Evolutionary conservation across 2,888 invertebrate genomes (phyloP).

Genomic region (Criorhina ranunculi): DNA sequence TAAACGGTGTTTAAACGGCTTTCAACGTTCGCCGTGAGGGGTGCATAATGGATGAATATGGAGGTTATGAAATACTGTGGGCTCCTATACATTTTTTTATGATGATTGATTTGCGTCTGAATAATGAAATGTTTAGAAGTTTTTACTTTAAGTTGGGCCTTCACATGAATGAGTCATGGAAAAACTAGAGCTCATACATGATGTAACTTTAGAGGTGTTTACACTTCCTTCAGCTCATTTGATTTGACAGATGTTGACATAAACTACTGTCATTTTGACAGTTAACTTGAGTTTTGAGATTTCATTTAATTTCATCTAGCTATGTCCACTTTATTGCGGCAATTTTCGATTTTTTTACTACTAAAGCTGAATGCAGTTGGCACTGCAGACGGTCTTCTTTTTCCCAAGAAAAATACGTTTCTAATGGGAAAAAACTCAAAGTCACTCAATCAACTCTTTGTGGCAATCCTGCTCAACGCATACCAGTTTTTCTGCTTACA

Average conservation of each 20-base stretch:
- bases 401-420: too few species aligned
- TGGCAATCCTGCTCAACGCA: not conserved
- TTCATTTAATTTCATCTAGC: too few species aligned
- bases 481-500: not conserved
- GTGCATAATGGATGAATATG: conserved; percentile 67
- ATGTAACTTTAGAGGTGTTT: too few species aligned
- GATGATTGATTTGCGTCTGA: conserved; percentile 68
- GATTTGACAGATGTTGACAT: too few species aligned
- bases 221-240: too few species aligned
- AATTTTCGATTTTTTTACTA: too few species aligned
- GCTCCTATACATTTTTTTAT: conserved; percentile 46
- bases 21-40: conserved; percentile 47
- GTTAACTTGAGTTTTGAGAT: too few species aligned
- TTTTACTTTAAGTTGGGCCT: conserved; percentile 29
- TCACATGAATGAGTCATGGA: conserved; percentile 7
- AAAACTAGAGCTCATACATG: too few species aligned
- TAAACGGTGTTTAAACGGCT: conserved; percentile 61
- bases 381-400: too few species aligned
- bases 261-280: too few species aligned
- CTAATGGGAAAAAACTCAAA: not conserved
- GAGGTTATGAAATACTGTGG: conserved; percentile 37
- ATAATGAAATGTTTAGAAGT: conserved; percentile 41
- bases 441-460: not conserved
- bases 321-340: too few species aligned
- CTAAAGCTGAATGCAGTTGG: too few species aligned